Evolutionary conservation across 2,113 vertebrate genomes (phyloP), one percentile per base, ranked within the genome.

Genomic region (Brachyistius frenatus): DNA sequence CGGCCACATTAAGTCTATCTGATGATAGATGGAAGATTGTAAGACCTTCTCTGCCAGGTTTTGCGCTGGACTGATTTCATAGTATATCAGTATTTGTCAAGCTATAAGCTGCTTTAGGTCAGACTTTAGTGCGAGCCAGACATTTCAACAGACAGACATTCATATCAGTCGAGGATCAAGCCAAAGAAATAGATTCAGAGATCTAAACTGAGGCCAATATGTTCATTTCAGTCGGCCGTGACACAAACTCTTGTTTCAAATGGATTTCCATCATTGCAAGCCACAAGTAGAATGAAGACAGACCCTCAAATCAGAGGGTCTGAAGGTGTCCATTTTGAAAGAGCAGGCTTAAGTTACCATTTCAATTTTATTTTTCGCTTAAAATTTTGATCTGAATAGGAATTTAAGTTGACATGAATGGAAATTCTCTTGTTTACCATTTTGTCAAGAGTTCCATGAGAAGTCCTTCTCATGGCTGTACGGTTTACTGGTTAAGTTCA

Each of bases 61-160:
- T 68, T 44, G 46, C 56, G 41, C 11, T 15, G 23, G 68, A 39
- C 57, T 63, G 79, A 83, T 78, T 78, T 84, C 71, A 73, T 67
- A 73, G 65, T 64, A 7, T 36, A 77, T 76, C 66, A 73, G 16
- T 63, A 46, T 55, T 16, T 79, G 75, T 52, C 60, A 75, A 47
- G 6, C 16, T 47, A 55, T 65, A 64, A 53, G 35, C 46, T 56
- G 68, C 68, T 36, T 41, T 9, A 53, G 16, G 50, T 73, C 52
- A 55, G 52, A 33, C 11, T 56, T 37, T 30, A 54, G 35, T 39
- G 55, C 23, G 66, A 84, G 67, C 46, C 50, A 55, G 37, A 13
- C 55, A 30, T 77, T 56, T 57, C 1, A 1, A 76, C 52, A 68
- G 53, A n/a, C 44, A 33, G 7, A 3, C 47, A 64, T 47, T 63